These are phyloP conservation scores for Gymnoscopelus braueri DNA, from an alignment of 2,797 vertebrate genomes.

Conservation along the genomic window DNA sequence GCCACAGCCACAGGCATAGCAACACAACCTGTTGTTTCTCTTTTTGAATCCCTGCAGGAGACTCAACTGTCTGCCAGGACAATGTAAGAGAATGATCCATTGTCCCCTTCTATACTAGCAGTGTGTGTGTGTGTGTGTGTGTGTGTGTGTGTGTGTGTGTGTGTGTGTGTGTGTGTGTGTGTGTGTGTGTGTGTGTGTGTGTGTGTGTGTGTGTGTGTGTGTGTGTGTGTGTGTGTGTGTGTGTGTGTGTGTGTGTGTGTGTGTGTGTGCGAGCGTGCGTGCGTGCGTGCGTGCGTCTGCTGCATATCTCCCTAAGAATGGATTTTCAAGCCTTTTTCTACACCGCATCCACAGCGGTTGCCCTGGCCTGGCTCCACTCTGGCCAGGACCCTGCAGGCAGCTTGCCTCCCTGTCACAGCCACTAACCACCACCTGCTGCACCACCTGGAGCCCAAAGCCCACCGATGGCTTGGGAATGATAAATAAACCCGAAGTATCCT, in stretches of 20 bases:
- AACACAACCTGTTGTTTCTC: constrained; percentile 16
- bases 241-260: constrained; percentile 10
- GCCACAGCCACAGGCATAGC: constrained; percentile 10
- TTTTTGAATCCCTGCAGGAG: constrained; percentile 33
- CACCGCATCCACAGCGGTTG: neutral
- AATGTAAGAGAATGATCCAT: neutral
- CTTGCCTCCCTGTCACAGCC: constrained; percentile 46
- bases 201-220: constrained; percentile 1
- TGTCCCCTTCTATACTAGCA: neutral
- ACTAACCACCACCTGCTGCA: constrained; percentile 60
- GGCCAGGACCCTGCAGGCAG: constrained; percentile 37
- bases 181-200: neutral
- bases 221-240: constrained; percentile 12
- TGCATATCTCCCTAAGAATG: neutral
- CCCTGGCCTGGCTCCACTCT: constrained; percentile 47
- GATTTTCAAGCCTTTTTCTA: neutral
- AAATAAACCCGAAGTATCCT: constrained; percentile 53
- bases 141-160: constrained; percentile 13
- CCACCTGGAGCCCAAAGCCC: constrained; percentile 53
- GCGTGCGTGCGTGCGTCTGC: neutral
- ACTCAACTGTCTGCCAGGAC: constrained; percentile 24
- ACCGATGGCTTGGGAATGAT: constrained; percentile 35
- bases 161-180: constrained; percentile 1
- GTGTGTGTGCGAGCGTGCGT: neutral
- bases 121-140: too few relatives aligned